phyloP scores from a whole-genome alignment of 2,888 invertebrate species.

The Watsonalla cultraria region DNA sequence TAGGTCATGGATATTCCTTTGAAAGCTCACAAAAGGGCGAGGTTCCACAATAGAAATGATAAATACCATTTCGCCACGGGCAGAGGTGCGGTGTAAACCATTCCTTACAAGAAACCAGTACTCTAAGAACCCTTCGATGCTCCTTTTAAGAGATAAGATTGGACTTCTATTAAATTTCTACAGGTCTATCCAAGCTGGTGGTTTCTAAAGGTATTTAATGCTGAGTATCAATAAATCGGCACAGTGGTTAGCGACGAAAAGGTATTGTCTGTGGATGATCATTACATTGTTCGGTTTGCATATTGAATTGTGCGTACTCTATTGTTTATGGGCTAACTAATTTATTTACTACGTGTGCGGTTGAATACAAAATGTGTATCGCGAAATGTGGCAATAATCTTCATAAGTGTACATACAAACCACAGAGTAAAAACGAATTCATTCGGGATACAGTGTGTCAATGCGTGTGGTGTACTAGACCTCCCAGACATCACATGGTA shows the following conservation, averaged over 20 bases:
- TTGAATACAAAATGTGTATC: neutral
- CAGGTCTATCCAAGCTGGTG: constrained; percentile 41
- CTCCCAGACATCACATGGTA: no score
- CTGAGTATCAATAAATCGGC: constrained; percentile 69
- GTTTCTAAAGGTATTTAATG: constrained; percentile 62
- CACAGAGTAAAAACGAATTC: no score
- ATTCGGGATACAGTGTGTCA: no score
- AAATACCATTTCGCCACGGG: constrained; percentile 63
- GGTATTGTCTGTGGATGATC: constrained; percentile 69
- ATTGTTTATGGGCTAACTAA: constrained; percentile 59
- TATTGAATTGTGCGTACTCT: constrained; percentile 74
- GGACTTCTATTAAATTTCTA: constrained; percentile 17
- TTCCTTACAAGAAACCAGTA: constrained; percentile 22
- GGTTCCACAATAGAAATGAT: constrained; percentile 59
- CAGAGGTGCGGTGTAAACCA: constrained; percentile 49
- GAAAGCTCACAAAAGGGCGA: constrained; percentile 44
- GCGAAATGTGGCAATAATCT: no score
- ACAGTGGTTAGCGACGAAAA: constrained; percentile 75
- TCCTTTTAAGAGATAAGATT: neutral
- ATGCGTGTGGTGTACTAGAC: no score
- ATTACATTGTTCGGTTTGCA: constrained; percentile 74
- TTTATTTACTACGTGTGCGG: constrained; percentile 63
- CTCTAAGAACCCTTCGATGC: neutral
- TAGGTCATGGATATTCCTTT: neutral
- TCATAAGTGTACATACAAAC: no score